A percentile compares a stretch with the other conserved stretches of the same genome.
Conservation (phyloP, 1,140 invertebrate species). For the Protaetia brevitarsis region DNA sequence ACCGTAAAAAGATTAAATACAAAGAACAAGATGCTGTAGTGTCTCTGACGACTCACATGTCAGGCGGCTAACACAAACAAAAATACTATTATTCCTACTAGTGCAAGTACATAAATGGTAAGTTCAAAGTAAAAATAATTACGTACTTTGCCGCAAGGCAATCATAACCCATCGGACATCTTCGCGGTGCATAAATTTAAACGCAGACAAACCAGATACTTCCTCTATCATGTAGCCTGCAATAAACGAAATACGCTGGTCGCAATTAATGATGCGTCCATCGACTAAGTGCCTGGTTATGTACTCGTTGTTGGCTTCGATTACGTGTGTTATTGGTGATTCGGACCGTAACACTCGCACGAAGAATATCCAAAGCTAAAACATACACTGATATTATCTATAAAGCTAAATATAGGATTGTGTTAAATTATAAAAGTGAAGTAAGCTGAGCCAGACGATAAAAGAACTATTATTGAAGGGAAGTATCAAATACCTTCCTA, state of each 20-base stretch:
- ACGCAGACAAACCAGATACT: constrained; percentile 75
- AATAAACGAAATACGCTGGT: constrained; percentile 80
- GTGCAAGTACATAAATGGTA: too few relatives aligned
- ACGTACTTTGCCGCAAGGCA: constrained; percentile 79
- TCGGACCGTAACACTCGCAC: constrained; percentile 55
- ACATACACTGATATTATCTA: not conserved
- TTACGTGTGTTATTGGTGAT: constrained; percentile 62
- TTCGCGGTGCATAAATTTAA: constrained; percentile 82
- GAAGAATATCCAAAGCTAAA: constrained; percentile 48
- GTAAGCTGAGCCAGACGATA: too few relatives aligned
- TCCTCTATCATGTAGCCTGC: constrained; percentile 83
- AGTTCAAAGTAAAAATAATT: not conserved
- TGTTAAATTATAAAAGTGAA: too few relatives aligned
- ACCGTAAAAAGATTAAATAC: too few relatives aligned
- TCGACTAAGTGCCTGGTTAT: constrained; percentile 79
- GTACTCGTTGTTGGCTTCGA: constrained; percentile 77
- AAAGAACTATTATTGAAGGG: too few relatives aligned
- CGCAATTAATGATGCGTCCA: constrained; percentile 78
- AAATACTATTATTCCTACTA: too few relatives aligned
- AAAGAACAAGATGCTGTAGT: too few relatives aligned
- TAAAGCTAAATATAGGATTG: not conserved
- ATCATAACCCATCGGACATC: constrained; percentile 81
- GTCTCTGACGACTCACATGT: too few relatives aligned
- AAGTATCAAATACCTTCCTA: too few relatives aligned
- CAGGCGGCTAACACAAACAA: too few relatives aligned